A percentile compares a stretch with the other conserved stretches of the same genome.
Conservation (phyloP, 2,113 vertebrate genomes). For the Zingel zingel region DNA sequence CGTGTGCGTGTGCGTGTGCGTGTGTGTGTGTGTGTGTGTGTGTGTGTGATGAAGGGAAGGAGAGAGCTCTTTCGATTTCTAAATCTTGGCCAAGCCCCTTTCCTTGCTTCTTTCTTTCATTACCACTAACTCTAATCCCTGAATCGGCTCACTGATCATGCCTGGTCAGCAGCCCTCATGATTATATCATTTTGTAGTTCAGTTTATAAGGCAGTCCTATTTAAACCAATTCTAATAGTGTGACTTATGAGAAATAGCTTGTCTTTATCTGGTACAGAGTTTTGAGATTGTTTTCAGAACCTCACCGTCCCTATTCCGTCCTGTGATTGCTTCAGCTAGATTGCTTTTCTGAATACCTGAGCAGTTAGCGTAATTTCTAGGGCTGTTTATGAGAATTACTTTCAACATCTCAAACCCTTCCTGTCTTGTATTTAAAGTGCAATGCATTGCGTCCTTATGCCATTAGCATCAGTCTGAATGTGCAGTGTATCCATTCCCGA, state of each 20-base stretch:
- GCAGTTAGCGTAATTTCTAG: slow-evolving; percentile 11
- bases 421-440: slow-evolving; percentile 27
- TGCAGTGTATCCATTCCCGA: slow-evolving; percentile 11
- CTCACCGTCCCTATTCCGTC: slow-evolving; percentile 19
- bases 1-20: no score
- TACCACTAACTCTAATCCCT: slow-evolving; percentile 34
- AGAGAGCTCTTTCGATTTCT: slow-evolving; percentile 6
- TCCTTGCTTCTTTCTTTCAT: slow-evolving; percentile 28
- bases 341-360: slow-evolving; percentile 42
- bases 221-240: slow-evolving; percentile 34
- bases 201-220: slow-evolving; percentile 37
- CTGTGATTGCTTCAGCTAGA: slow-evolving; percentile 39
- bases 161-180: slow-evolving; percentile 60
- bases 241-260: slow-evolving; percentile 26
- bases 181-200: slow-evolving; percentile 58
- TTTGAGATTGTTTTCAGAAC: slow-evolving; percentile 46
- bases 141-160: slow-evolving; percentile 65
- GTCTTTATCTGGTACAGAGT: slow-evolving; percentile 27
- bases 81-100: slow-evolving; percentile 30
- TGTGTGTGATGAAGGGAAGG: not conserved
- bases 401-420: not conserved
- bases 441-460: slow-evolving; percentile 11
- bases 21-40: slow-evolving; percentile 8
- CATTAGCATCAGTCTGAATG: slow-evolving; percentile 49
- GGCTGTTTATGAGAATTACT: slow-evolving; percentile 7